phyloP scores from a whole-genome alignment of 1,140 invertebrate species.

The Manduca sexta region DNA sequence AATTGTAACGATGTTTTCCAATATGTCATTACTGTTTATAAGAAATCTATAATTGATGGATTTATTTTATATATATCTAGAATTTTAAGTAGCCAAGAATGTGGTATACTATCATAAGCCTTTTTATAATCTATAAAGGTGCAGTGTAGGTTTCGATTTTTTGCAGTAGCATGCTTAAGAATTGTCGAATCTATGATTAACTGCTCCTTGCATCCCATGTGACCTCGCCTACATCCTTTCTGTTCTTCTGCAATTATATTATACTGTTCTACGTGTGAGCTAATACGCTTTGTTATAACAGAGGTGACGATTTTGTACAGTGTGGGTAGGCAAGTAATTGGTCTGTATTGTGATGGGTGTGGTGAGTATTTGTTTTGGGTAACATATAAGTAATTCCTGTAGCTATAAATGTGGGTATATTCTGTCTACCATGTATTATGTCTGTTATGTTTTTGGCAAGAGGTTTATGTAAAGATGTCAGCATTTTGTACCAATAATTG shows the following conservation, averaged over 20 bases:
- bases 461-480: constrained; percentile 11
- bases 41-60: no score
- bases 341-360: constrained; percentile 18
- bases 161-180: not conserved
- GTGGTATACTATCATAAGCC: no score
- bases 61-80: no score
- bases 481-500: constrained; percentile 21
- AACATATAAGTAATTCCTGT: constrained; percentile 19
- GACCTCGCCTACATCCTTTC: constrained; percentile 3
- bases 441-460: constrained; percentile 5
- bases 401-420: constrained; percentile 11
- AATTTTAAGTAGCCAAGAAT: no score
- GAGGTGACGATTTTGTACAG: constrained; percentile 22
- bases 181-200: not conserved
- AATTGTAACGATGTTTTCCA: no score
- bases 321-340: constrained; percentile 22
- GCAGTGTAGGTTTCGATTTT: no score
- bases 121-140: no score
- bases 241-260: constrained; percentile 20
- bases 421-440: constrained; percentile 4
- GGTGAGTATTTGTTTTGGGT: constrained; percentile 12
- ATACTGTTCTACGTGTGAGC: constrained; percentile 9
- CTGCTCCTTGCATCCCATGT: not conserved
- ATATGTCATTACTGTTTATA: no score
- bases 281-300: constrained; percentile 11